These are phyloP conservation scores for Atlantisia rogersi DNA, from an alignment of 2,113 vertebrate genomes.

Conservation along the genomic window DNA sequence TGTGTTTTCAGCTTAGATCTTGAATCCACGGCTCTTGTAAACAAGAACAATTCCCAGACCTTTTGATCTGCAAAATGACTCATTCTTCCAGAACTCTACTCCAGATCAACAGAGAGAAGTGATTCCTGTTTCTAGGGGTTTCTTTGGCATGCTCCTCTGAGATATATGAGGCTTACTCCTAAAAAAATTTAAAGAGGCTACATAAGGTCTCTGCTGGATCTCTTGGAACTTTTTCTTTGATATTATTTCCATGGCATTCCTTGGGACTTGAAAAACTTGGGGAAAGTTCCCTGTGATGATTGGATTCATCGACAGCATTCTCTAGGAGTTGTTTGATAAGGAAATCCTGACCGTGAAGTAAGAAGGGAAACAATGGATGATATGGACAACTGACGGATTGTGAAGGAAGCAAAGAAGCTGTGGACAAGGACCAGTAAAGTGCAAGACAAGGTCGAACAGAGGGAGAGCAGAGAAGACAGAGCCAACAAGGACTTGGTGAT, in stretches of 20 bases:
- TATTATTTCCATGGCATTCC: background rate
- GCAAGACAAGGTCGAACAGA: background rate
- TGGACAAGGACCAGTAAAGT: background rate
- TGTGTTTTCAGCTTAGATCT: slow-evolving; percentile 66
- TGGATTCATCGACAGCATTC: background rate
- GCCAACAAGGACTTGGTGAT: background rate
- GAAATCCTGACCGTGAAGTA: background rate
- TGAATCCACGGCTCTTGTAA: slow-evolving; percentile 52
- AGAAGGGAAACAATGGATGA: background rate
- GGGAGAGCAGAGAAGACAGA: background rate
- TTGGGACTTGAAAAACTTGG: background rate
- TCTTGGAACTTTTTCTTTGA: background rate
- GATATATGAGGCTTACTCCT: background rate
- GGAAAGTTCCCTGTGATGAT: background rate
- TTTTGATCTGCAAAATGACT: slow-evolving; percentile 72
- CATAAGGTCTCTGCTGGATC: background rate
- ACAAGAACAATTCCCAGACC: slow-evolving; percentile 56
- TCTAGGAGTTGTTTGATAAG: background rate
- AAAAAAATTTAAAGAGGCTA: background rate
- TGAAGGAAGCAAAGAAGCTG: background rate
- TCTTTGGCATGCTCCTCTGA: background rate
- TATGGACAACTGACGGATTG: background rate
- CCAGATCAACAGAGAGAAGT: background rate
- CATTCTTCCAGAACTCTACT: slow-evolving; percentile 43
- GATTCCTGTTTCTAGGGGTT: background rate